A percentile compares a stretch with the other conserved stretches of the same genome.
phyloP scores from a whole-genome alignment of 2,797 vertebrate species.

The Microtus californicus region DNA sequence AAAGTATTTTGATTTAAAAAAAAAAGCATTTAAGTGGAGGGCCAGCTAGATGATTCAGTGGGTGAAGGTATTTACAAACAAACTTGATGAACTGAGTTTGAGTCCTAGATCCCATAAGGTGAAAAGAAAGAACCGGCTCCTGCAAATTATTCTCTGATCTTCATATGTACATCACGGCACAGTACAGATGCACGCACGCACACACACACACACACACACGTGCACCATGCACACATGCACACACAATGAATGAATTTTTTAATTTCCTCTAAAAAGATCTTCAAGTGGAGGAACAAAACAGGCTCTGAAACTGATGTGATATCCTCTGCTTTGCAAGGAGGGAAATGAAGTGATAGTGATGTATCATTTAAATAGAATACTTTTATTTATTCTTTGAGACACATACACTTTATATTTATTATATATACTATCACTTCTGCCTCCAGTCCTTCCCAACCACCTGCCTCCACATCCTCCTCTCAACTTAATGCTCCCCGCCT shows the following conservation, averaged over 20 bases:
- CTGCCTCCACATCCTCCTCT: background rate
- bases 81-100: background rate
- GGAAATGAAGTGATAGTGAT: conserved; percentile 27
- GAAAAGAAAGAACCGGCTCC: background rate
- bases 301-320: background rate
- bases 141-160: background rate
- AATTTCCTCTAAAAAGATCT: background rate
- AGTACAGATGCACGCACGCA: background rate
- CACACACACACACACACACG: background rate
- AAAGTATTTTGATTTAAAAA: conserved; percentile 10
- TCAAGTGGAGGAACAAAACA: background rate
- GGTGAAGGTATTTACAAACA: background rate
- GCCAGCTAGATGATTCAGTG: background rate
- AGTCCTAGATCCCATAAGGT: background rate
- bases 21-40: background rate
- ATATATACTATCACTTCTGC: background rate
- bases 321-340: background rate
- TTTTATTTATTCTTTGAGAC: background rate
- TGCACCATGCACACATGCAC: background rate
- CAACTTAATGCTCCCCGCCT: background rate
- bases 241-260: background rate
- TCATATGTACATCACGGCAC: background rate
- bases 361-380: background rate
- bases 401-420: background rate
- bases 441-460: background rate